Evolutionary conservation across 2,888 invertebrate genomes (phyloP).

Genomic region (Alitta virens): DNA sequence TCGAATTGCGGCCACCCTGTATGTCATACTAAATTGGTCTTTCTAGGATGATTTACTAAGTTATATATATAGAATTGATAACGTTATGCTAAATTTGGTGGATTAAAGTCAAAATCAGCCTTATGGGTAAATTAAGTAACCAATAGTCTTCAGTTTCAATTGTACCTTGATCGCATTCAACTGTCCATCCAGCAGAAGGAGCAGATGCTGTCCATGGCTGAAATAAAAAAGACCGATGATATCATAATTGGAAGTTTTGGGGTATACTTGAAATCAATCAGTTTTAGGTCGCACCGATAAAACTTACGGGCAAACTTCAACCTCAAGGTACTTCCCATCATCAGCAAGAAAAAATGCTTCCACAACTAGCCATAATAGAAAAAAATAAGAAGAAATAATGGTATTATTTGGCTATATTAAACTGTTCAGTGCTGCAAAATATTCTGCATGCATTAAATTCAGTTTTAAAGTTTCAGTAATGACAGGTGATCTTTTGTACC

Average conservation of each 20-base stretch:
- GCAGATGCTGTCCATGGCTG: conserved; percentile 58
- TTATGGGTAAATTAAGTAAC: no score
- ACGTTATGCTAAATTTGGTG: no score
- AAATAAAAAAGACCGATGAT: conserved; percentile 9
- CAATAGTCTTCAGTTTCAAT: no score
- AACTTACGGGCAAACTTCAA: conserved; percentile 61
- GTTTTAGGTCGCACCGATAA: no score
- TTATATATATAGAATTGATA: no score
- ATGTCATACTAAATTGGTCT: no score
- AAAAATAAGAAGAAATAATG: background rate
- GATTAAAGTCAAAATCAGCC: no score
- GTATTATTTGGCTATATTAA: background rate
- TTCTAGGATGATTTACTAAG: no score
- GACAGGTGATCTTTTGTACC: conserved; percentile 35
- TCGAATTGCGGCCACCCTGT: no score
- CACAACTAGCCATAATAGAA: conserved; percentile 54
- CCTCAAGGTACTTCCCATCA: conserved; percentile 59
- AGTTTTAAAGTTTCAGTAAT: background rate
- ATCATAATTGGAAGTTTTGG: background rate
- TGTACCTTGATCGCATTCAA: conserved; percentile 57
- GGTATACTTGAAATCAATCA: no score
- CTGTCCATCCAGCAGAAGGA: conserved; percentile 57
- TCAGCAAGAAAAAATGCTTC: conserved; percentile 61
- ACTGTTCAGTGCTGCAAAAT: no score
- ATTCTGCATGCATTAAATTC: background rate